Conservation (phyloP, 1,140 invertebrate species). For the Drosophila triauraria region DNA sequence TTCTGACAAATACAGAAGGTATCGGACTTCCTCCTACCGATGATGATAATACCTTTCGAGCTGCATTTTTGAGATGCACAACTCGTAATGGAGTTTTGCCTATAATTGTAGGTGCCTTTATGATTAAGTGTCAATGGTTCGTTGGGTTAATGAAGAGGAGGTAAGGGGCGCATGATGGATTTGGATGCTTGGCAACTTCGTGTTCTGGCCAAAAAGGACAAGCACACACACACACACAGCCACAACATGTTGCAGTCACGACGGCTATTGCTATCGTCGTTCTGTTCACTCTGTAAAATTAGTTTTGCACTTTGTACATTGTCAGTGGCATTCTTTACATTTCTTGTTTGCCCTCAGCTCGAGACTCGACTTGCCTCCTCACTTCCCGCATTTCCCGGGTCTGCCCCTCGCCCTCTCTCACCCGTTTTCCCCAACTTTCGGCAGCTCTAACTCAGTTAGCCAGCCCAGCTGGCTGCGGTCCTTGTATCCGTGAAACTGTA, state of each 20-base stretch:
- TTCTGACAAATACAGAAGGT: constrained; percentile 9
- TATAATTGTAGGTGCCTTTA: constrained; percentile 27
- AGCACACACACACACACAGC: constrained; percentile 35
- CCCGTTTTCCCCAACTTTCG: constrained; percentile 22
- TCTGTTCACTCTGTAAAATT: constrained; percentile 78
- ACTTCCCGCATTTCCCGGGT: not conserved
- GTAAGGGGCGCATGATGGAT: constrained; percentile 72
- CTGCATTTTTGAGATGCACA: constrained; percentile 10
- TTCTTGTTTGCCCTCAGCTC: constrained; percentile 63
- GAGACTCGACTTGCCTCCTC: constrained; percentile 4
- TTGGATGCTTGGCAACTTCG: constrained; percentile 47
- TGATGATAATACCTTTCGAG: constrained; percentile 7
- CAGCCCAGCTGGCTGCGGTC: constrained; percentile 36
- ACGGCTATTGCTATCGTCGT: constrained; percentile 38
- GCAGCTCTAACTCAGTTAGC: constrained; percentile 56
- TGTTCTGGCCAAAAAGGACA: constrained; percentile 3
- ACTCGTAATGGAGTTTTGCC: constrained; percentile 12
- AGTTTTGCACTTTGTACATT: constrained; percentile 84
- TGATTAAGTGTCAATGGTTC: constrained; percentile 41
- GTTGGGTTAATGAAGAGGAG: constrained; percentile 39
- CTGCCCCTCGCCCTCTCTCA: not conserved
- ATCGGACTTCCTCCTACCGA: not conserved
- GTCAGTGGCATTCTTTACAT: constrained; percentile 83
- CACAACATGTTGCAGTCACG: constrained; percentile 63
- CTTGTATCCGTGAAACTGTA: not conserved